A percentile compares a stretch with the other conserved stretches of the same genome.
phyloP scores from a whole-genome alignment of 2,888 invertebrate species.

The Hydroisotoma schaefferi region DNA sequence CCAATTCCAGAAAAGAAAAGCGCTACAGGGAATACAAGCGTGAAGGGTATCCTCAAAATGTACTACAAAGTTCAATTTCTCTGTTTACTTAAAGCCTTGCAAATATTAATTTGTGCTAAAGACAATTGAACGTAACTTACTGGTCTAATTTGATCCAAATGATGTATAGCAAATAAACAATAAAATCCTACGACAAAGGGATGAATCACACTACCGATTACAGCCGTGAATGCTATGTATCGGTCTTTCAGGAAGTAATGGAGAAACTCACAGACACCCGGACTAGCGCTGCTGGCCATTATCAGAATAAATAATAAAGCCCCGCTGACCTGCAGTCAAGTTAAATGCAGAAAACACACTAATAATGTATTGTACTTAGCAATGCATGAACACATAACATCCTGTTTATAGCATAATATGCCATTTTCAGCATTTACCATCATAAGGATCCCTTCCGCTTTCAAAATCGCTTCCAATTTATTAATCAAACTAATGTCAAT shows the following conservation, averaged over 20 bases:
- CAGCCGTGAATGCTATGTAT: neutral
- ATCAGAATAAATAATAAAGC: neutral
- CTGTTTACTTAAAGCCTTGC: neutral
- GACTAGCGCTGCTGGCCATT: neutral
- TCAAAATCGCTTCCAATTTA: neutral
- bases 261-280: slow-evolving; percentile 18
- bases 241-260: slow-evolving; percentile 11
- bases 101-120: neutral
- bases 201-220: slow-evolving; percentile 15
- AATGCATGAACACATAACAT: neutral
- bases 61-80: slow-evolving; percentile 13
- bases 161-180: slow-evolving; percentile 19
- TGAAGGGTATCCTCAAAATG: slow-evolving; percentile 21
- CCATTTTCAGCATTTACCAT: too few species aligned
- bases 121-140: slow-evolving; percentile 11
- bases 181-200: slow-evolving; percentile 18
- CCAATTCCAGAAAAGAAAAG: neutral
- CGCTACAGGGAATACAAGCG: slow-evolving; percentile 8
- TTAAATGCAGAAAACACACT: neutral
- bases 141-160: slow-evolving; percentile 18
- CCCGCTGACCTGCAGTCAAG: neutral
- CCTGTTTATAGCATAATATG: too few species aligned
- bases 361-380: neutral
- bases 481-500: neutral
- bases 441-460: neutral